These are phyloP conservation scores for Drosophila borborema DNA, from an alignment of 2,888 invertebrate species.

Conservation along the genomic window DNA sequence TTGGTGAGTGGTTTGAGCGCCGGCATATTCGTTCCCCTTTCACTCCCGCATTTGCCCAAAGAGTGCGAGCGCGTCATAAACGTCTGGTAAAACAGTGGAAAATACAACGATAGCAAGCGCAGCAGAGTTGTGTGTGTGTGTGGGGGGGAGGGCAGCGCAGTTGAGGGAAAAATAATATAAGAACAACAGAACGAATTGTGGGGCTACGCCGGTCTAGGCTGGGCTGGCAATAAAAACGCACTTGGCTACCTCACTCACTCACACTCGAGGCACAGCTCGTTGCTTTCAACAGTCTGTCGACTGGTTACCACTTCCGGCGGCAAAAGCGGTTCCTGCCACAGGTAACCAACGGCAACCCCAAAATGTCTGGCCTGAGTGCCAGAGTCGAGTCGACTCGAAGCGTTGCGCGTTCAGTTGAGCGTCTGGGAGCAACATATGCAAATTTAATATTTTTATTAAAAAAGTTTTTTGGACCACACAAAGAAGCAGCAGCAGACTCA, in stretches of 20 bases:
- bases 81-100: constrained; percentile 44
- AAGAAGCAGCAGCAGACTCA: constrained; percentile 39
- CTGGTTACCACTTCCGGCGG: constrained; percentile 72
- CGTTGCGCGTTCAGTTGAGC: constrained; percentile 13
- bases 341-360: constrained; percentile 73
- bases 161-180: constrained; percentile 21
- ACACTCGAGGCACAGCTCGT: constrained; percentile 15
- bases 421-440: constrained; percentile 74
- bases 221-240: constrained; percentile 64
- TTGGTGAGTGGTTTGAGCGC: constrained; percentile 59
- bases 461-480: constrained; percentile 72
- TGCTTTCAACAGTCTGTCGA: constrained; percentile 37
- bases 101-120: constrained; percentile 22
- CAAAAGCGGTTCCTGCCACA: constrained; percentile 67
- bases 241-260: constrained; percentile 42
- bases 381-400: neutral
- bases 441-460: constrained; percentile 82
- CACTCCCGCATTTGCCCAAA: neutral
- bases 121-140: neutral
- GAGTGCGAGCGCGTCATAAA: constrained; percentile 41
- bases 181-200: constrained; percentile 22
- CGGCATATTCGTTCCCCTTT: neutral
- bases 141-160: neutral
- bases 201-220: constrained; percentile 16
- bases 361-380: constrained; percentile 53